Evolutionary conservation across 2,888 invertebrate genomes (phyloP).

Genomic region (Ophion ventricosus): DNA sequence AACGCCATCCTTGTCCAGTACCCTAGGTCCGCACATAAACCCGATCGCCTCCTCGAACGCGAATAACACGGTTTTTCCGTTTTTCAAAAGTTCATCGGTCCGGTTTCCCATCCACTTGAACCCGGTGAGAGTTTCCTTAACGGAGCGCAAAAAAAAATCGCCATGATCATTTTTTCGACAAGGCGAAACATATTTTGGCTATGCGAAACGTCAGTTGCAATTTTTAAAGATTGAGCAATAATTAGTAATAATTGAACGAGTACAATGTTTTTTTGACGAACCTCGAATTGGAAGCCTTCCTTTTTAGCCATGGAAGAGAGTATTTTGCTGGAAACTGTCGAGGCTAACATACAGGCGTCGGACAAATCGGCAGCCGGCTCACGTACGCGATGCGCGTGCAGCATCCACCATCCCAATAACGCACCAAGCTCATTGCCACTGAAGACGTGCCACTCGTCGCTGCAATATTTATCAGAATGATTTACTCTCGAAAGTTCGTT

Average conservation of each 20-base stretch:
- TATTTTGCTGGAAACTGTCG: slow-evolving; percentile 98
- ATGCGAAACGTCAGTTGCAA: neutral
- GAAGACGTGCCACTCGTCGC: slow-evolving; percentile 94
- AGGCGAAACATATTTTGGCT: neutral
- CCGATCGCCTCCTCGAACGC: slow-evolving; percentile 99
- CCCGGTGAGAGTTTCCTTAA: slow-evolving; percentile 96
- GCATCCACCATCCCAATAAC: slow-evolving; percentile 96
- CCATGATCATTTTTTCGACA: neutral
- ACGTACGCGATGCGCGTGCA: slow-evolving; percentile 86
- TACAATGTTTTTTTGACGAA: slow-evolving; percentile 72
- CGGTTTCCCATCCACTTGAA: slow-evolving; percentile 99
- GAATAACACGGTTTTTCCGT: slow-evolving; percentile 92
- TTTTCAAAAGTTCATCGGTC: slow-evolving; percentile 88
- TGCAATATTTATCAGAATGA: slow-evolving; percentile 74
- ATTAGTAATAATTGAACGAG: neutral
- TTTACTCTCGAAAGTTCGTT: neutral
- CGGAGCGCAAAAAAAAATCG: neutral
- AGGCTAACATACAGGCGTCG: slow-evolving; percentile 93
- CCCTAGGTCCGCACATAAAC: slow-evolving; percentile 95
- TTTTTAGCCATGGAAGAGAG: slow-evolving; percentile 90
- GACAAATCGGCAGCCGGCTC: slow-evolving; percentile 83
- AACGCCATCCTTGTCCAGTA: slow-evolving; percentile 98
- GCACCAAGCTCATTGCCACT: slow-evolving; percentile 98
- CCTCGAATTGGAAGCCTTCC: slow-evolving; percentile 90
- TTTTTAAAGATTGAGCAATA: neutral